Evolutionary conservation across 2,888 invertebrate species (phyloP).

Genomic region (Osmoderma eremita): DNA sequence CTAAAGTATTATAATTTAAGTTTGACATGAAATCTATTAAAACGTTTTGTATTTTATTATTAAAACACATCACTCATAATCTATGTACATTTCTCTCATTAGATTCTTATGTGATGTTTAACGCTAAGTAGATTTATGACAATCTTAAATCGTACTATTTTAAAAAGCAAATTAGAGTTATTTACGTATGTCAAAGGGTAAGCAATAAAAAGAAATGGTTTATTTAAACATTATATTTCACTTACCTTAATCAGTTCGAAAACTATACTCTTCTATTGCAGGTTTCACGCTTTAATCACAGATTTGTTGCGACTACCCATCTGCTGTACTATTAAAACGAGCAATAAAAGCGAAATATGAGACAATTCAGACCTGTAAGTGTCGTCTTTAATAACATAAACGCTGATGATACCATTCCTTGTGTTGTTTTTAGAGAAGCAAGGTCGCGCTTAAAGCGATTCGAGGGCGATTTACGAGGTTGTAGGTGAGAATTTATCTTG

Average conservation of each 20-base stretch:
- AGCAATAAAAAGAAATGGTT: not conserved
- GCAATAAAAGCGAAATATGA: slow-evolving; percentile 14
- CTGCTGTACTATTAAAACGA: not conserved
- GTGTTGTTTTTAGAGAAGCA: slow-evolving; percentile 1
- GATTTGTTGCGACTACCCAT: slow-evolving; percentile 28
- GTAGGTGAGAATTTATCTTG: too few species aligned
- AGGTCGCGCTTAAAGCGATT: slow-evolving; percentile 4
- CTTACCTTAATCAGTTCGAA: slow-evolving; percentile 1
- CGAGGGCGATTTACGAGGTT: slow-evolving; percentile 3
- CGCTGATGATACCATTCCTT: slow-evolving; percentile 21
- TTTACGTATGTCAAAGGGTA: not conserved
- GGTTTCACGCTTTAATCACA: slow-evolving; percentile 13
- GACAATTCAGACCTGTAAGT: slow-evolving; percentile 15
- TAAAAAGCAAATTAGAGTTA: not conserved
- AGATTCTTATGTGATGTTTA: too few species aligned
- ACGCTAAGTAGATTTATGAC: too few species aligned
- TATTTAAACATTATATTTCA: not conserved
- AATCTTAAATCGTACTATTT: too few species aligned
- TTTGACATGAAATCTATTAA: too few species aligned
- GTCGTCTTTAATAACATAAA: slow-evolving; percentile 27
- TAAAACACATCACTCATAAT: too few species aligned
- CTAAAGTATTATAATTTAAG: too few species aligned
- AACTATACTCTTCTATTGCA: not conserved
- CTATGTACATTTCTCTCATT: too few species aligned
- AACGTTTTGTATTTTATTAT: too few species aligned